Base-by-base conservation (phyloP, 30 jellyfish, hydroid and myxozoan genomes). In the Pelagia noctiluca region DNA sequence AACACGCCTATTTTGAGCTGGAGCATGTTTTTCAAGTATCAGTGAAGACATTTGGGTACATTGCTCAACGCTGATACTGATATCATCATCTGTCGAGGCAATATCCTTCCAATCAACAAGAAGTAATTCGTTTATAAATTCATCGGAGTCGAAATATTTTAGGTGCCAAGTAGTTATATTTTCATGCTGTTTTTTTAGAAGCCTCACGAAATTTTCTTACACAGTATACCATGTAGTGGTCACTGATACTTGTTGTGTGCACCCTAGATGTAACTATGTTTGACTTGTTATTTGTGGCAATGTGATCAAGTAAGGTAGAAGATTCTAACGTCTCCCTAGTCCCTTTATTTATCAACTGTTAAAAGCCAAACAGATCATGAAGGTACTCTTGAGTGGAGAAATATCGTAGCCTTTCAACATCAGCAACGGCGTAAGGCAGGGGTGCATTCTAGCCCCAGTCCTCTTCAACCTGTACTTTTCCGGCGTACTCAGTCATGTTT, bases 1-100 rank as follows among this genome's bases (percentile, higher is more conserved):
- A 64, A 30, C 78, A 24, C 53, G 78, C 78, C 83, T 70, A 70
- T 70, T 70, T 7, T 76, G 83, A 7, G 36, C 69, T 5, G 29
- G 83, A 12, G 83, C 83, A 70, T 70, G 83, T 33, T 70, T 70
- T 28, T 70, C 75, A 36, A 70, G 71, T 35, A 70, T 70, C 33
- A 70, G 35, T 33, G 83, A 36, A 70, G 36, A 46, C 71, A 70
- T 46, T 31, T 64, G 25, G 78, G 53, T 21, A 23, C 76, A 36
- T 22, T 70, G 71, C 75, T 70, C 83, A 70, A 70, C 83, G 71
- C 3, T 70, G 35, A 70, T 21, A 35, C 36, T 70, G 36, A 36
- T 70, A 31, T 21, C 78, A 64, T 64, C 78, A 30, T 22, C 71
- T 30, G 18, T 70, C 72, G 76, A 19, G 71, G 35, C 83, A 70